Conservation (phyloP, 2,888 invertebrate genomes). For the Hylaea fasciaria region DNA sequence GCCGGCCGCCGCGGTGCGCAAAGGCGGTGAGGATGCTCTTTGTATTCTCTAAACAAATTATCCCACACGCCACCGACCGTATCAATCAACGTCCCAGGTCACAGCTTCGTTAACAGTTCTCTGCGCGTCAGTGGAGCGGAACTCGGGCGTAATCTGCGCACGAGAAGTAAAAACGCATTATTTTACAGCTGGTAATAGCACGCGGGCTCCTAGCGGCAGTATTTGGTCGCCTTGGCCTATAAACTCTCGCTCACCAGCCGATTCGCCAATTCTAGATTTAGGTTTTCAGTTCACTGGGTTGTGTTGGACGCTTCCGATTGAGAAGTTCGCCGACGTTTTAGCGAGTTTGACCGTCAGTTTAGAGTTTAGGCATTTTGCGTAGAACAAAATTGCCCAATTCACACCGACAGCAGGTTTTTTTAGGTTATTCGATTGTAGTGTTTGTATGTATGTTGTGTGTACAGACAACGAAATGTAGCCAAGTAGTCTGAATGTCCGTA, state of each 20-base stretch:
- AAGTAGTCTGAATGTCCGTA: not conserved
- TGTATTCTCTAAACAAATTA: not conserved
- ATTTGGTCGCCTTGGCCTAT: constrained; percentile 81
- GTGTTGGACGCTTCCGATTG: constrained; percentile 68
- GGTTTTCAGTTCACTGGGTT: constrained; percentile 83
- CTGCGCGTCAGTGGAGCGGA: not conserved
- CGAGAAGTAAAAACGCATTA: constrained; percentile 54
- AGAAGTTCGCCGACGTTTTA: constrained; percentile 26
- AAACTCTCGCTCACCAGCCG: constrained; percentile 69
- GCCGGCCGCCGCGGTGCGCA: too few relatives aligned
- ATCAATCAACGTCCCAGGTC: not conserved
- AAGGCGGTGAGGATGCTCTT: too few relatives aligned
- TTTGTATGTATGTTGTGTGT: not conserved
- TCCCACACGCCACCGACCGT: not conserved
- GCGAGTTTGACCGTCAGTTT: constrained; percentile 3
- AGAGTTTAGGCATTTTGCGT: not conserved
- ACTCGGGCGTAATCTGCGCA: constrained; percentile 28
- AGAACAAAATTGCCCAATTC: not conserved
- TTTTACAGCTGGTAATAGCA: constrained; percentile 50
- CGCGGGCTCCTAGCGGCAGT: constrained; percentile 56
- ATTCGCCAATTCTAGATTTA: constrained; percentile 83
- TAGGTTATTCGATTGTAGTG: too few relatives aligned
- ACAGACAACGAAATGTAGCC: not conserved
- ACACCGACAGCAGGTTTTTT: not conserved
- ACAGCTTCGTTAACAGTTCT: constrained; percentile 12